These are phyloP conservation scores for Thunnus albacares DNA, from an alignment of 2,797 vertebrate genomes.

Conservation along the genomic window DNA sequence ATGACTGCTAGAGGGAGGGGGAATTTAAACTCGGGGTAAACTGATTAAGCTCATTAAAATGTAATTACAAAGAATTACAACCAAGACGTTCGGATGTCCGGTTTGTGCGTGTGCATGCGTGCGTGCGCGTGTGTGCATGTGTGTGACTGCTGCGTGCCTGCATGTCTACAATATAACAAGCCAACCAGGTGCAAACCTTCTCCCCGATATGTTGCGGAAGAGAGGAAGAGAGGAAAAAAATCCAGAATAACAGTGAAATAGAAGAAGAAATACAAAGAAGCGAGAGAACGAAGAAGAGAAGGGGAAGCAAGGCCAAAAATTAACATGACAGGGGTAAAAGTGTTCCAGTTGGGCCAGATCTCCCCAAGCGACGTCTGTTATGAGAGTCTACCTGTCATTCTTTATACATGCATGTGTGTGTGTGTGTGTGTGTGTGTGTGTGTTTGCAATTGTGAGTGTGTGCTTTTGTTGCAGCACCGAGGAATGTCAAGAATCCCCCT, in stretches of 20 bases:
- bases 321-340: constrained; percentile 55
- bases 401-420: constrained; percentile 19
- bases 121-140: background rate
- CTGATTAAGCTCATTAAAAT: constrained; percentile 58
- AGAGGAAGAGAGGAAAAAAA: constrained; percentile 27
- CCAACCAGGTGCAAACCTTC: constrained; percentile 59
- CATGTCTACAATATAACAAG: background rate
- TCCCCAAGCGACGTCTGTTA: constrained; percentile 61
- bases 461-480: constrained; percentile 21
- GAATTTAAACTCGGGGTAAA: constrained; percentile 30
- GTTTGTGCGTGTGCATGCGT: background rate
- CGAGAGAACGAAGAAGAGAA: constrained; percentile 26
- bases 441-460: constrained; percentile 5
- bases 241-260: constrained; percentile 35
- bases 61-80: constrained; percentile 57
- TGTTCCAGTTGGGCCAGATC: constrained; percentile 51
- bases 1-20: background rate
- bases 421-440: constrained; percentile 35
- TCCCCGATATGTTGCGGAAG: constrained; percentile 7
- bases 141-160: constrained; percentile 6
- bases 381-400: constrained; percentile 59
- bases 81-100: constrained; percentile 48
- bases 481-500: constrained; percentile 69
- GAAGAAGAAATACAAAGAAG: constrained; percentile 24
- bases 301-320: constrained; percentile 37